Conservation (phyloP, 2,113 vertebrate species). For the Ursus arctos region DNA sequence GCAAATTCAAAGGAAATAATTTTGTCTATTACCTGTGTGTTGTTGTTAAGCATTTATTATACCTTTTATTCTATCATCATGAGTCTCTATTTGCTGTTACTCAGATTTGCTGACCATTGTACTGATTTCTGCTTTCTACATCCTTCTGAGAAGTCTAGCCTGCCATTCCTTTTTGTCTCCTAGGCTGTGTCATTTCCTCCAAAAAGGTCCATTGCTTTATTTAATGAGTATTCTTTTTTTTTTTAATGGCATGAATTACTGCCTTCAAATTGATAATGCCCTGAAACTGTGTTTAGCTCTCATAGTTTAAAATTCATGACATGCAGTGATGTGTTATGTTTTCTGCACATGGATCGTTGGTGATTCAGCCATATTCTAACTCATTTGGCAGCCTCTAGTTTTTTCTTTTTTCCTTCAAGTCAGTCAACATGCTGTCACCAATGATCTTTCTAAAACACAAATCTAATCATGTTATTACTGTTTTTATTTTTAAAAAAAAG, state of each 20-base stretch:
- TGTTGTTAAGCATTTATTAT: neutral
- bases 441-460: neutral
- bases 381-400: neutral
- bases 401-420: neutral
- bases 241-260: neutral
- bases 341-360: neutral
- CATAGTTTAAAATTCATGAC: neutral
- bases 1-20: neutral
- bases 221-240: constrained; percentile 69
- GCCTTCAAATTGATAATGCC: constrained; percentile 4
- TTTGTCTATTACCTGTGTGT: neutral
- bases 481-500: neutral
- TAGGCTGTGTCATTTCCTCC: constrained; percentile 71
- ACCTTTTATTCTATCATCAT: constrained; percentile 57
- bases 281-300: neutral
- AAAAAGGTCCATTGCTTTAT: constrained; percentile 3
- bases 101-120: constrained; percentile 54
- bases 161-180: constrained; percentile 67
- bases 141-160: constrained; percentile 69
- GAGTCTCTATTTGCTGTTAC: constrained; percentile 67
- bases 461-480: neutral
- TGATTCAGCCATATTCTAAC: neutral
- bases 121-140: constrained; percentile 74
- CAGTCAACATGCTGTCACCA: neutral
- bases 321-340: neutral